Evolutionary conservation across 2,113 vertebrate genomes (phyloP), one percentile per base, ranked within the genome.

Genomic region (Cyanoderma ruficeps): DNA sequence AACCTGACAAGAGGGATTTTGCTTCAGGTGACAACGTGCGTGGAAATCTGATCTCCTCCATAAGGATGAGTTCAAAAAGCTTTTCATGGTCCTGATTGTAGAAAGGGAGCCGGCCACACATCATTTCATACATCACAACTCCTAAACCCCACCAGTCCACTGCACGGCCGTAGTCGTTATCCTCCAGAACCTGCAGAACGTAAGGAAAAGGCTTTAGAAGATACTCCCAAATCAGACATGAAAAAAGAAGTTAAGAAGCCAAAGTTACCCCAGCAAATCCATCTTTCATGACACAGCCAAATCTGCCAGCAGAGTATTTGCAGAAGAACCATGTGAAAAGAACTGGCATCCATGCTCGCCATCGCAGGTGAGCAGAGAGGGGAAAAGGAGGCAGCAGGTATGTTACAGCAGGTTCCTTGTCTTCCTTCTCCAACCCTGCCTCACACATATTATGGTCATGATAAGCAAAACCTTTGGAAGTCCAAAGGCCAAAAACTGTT

Each of bases 71-170:
- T 87, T 98, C 98, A 49, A 98, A 98, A 64, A 98, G 97, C 91
- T 98, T 98, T 96, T 98, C 98, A 0, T 98, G 98, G 96, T 98
- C 98, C 95, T 98, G 98, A 76, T 98, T 98, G 97, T 98, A 98
- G 97, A 98, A 98, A 64, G 98, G 98, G 81, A 98, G 98, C 17
- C 98, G 98, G 49, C 98, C 98, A 31, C 98, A 98, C 98, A 98
- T 95, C 98, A 98, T 98, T 96, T 98, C 98, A 46, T 98, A 98
- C 98, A 98, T 98, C 89, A 98, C 98, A 55, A 98, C 98, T 89
- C 98, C 98, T 90, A 98, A 97, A 67, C 98, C 98, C 98, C 98
- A 98, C 98, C 98, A 98, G 96, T 98, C 98, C 94, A 98, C 98
- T 2, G 98, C 98, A 30, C 98, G 98, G 57, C 98, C 98, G 1